Base-by-base conservation (phyloP, 2,113 vertebrate genomes). In the Triplophysa rosa region DNA sequence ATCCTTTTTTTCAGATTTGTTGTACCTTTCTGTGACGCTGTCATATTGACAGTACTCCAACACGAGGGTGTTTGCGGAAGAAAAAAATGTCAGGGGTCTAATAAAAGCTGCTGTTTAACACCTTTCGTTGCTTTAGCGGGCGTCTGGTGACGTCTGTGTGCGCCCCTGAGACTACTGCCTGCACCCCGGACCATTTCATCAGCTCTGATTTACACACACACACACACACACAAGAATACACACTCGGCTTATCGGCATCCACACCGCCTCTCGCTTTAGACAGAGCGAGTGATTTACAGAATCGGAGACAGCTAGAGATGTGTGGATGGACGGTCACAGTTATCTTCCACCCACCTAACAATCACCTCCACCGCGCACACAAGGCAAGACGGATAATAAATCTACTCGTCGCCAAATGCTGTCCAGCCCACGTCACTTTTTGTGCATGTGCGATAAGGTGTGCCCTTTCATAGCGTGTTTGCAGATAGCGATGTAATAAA, bases 401-500 rank as follows among this genome's bases (percentile, higher is more conserved):
- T 78, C 81, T 70, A 85, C 13, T 82, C 80, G 47, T 85, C 3
- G 86, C 64, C 52, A 16, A 26, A 66, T 19, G 54, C 80, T 86
- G 77, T 65, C 66, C 73, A 21, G 82, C 78, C 83, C 72, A 85
- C 63, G 82, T 78, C 21, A 67, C 45, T 73, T 23, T 52, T 58
- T 49, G 89, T 87, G 69, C 59, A 76, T 62, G 3, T 85, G 61
- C 29, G 80, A 90, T 78, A 89, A 90, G 80, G 21, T 0, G 5
- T 77, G 84, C 77, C 78, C 88, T 64, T 76, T 88, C 82, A 62
- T 72, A 63, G 52, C 29, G 21, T 47, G 66, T 40, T n/a, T 49
- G 77, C 68, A 79, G 78, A 89, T 87, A 92, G 59, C 80, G 84
- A 80, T 79, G 12, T 82, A 13, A 61, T 72, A 79, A 5, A 69